Conservation (phyloP, 2,113 vertebrate genomes). For the Anolis carolinensis region DNA sequence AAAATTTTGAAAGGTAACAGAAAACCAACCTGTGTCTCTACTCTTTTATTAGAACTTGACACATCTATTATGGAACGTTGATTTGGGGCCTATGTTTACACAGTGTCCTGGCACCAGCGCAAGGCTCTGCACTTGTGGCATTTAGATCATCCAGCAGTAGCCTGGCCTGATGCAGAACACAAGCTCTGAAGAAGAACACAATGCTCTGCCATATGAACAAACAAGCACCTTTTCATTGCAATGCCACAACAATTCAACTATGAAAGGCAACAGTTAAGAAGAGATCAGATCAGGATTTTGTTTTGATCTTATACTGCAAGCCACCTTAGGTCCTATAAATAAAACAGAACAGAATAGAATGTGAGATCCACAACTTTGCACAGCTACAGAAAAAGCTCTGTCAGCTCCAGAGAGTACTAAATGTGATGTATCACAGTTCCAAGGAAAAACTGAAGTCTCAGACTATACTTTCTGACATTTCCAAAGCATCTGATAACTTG, state of each 20-base stretch:
- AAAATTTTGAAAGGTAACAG: accelerated
- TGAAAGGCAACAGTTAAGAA: not conserved
- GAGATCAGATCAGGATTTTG: too few species aligned
- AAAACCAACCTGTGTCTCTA: slow-evolving; percentile 17
- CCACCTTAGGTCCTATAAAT: not conserved
- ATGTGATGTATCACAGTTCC: too few species aligned
- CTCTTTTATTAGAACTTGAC: slow-evolving; percentile 28
- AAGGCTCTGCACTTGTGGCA: accelerated
- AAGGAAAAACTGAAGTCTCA: too few species aligned
- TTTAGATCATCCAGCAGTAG: not conserved
- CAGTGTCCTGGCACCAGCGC: not conserved
- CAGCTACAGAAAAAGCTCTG: not conserved
- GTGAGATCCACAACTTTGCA: not conserved
- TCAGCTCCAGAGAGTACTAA: too few species aligned
- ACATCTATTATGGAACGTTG: slow-evolving; percentile 22
- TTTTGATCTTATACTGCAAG: too few species aligned
- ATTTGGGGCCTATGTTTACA: not conserved
- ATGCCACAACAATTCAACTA: not conserved
- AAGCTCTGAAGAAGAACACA: not conserved
- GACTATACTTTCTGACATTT: too few species aligned
- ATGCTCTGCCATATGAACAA: not conserved
- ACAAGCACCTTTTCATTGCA: not conserved
- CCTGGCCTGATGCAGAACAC: too few species aligned
- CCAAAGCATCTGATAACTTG: too few species aligned
- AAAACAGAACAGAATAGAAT: not conserved